Evolutionary conservation across 2,888 invertebrate genomes (phyloP), one percentile per base, ranked within the genome.

Genomic region (Drosophila cognata): DNA sequence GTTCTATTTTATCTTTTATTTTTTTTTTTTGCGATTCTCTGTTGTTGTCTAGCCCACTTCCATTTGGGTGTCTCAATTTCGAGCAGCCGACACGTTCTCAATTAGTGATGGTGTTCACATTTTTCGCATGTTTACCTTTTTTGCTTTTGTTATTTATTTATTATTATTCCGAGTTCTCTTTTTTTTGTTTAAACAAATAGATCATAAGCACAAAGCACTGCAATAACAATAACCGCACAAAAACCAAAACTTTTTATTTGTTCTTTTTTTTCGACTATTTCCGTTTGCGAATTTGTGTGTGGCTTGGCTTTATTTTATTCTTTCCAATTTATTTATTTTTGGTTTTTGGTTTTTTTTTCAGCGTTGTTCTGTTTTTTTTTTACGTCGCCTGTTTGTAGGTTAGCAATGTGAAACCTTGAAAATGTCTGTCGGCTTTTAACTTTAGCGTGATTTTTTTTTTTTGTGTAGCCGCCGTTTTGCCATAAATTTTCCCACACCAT

Each of bases 331-430:
- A 31, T 71, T 66, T 36, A 57, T 67, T 71, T 71, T 71, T 63
- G 7, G 18, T 8, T 55, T 68, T 71, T 74, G 51, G 58, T 61
- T 71, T 79, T 81, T 66, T 61, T 70, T 79, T 70, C 57, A 57
- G 41, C 69, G 66, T 73, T 78, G 82, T 87, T 84, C 74, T 85
- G 85, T 83, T 83, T 85, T 74, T 77, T 80, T 74, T 81, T 80
- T 51, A 72, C 66, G 64, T 43, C 58, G 25, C 35, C 60, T 53
- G 73, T 88, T 84, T 87, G 87, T 86, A 74, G 86, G 86, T 86
- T 89, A 86, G 84, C 82, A 87, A 84, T 77, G 64, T 61, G 64
- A 81, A 81, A 71, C 86, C 86, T 86, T 88, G 86, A 81, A 79
- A 60, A 50, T 43, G 66, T 50, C 74, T 77, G 87, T 71, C 82